Conservation (phyloP, 2,888 invertebrate genomes). For the Tachina fera region DNA sequence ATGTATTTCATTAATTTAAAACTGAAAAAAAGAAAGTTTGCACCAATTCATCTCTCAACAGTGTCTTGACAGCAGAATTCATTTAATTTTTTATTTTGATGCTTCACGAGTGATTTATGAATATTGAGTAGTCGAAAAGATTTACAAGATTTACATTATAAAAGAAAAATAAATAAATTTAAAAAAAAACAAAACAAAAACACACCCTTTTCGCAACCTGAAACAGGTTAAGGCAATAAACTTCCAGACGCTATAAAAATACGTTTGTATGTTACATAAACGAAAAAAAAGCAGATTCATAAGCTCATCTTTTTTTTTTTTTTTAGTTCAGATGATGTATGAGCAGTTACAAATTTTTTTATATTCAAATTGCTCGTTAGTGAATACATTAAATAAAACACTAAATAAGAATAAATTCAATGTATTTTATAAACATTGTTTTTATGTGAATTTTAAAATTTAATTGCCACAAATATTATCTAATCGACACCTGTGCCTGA, state of each 20-base stretch:
- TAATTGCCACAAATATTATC: conserved; percentile 50
- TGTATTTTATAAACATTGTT: background rate
- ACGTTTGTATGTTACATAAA: conserved; percentile 7
- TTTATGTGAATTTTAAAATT: conserved; percentile 10
- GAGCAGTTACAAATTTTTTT: background rate
- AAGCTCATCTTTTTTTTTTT: conserved; percentile 9
- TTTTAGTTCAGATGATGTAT: background rate
- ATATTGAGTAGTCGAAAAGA: conserved; percentile 17
- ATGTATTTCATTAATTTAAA: background rate
- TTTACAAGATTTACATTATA: conserved; percentile 19
- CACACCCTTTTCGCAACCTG: conserved; percentile 26
- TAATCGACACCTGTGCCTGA: conserved; percentile 47
- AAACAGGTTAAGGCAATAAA: conserved; percentile 39
- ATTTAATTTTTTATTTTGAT: background rate
- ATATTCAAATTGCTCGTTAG: background rate
- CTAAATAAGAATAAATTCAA: conserved; percentile 4
- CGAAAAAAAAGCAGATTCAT: too few species aligned
- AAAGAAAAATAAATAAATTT: background rate
- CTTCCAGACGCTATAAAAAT: background rate
- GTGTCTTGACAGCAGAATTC: background rate
- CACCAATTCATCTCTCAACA: background rate
- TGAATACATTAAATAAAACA: background rate
- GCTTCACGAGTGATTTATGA: conserved; percentile 14
- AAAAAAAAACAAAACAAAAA: conserved; percentile 1
- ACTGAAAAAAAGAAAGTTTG: conserved; percentile 1